Evolutionary conservation across 2,888 invertebrate genomes (phyloP), one percentile per base, ranked within the genome.

Genomic region (Pseudococcus jackbeardsleyi): DNA sequence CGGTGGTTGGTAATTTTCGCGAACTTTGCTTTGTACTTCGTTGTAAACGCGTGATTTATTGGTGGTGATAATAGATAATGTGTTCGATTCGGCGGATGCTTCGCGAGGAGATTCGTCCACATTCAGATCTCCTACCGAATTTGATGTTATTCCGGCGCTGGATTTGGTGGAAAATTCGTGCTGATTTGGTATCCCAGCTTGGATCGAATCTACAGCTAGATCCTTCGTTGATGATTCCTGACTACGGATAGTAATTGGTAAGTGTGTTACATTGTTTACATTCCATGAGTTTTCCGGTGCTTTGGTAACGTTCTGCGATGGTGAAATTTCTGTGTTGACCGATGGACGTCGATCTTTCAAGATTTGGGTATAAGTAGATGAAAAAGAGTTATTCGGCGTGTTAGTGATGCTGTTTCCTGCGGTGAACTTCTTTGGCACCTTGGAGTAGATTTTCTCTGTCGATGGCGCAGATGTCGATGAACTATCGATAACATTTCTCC

Each of bases 381-480:
- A 39, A 6, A 89, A 89, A 33, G 82, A 68, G 39, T 88, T 88
- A n/a, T 89, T 89, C 9, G 89, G 33, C 17, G 84, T 88, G 64
- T 90, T 89, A 39, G 88, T 85, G 15, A 89, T 90, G 46, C 90
- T 90, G 48, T 33, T 33, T 33, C 90, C 90, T 1, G 90, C 90
- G 0, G 90, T 90, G 22, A 90, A 90, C 86, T 89, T 89, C n/a
- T 87, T 90, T 19, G 89, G 89, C n/a, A 90, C 90, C 22, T 82
- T 89, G 3, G 89, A 89, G 19, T 50, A 85, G 87, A 86, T 86
- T 22, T 85, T 77, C n/a, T 82, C 82, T 12, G 86, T 84, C 22
- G 88, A 39, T 26, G 89, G 26, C 1, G 33, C 68, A n/a, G 1
- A 54, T 33, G 68, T 19, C 11, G 59, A 59, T 33, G 42, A 72